Evolutionary conservation across 2,888 invertebrate species (phyloP).

Genomic region (Drosophila lutescens): DNA sequence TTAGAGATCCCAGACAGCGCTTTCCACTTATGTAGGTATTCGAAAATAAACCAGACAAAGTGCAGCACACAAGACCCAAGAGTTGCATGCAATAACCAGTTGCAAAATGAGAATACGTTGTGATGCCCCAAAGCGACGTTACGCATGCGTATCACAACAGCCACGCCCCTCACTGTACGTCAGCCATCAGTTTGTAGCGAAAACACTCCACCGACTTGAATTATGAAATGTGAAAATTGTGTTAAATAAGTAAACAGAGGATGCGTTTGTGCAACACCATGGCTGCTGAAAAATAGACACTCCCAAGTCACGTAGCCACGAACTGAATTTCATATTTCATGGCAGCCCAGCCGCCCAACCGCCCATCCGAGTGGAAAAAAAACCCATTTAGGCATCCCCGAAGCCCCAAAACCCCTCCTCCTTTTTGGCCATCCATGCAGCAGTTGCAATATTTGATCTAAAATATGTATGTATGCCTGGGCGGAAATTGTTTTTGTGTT

Average conservation of each 20-base stretch:
- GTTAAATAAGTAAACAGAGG: constrained; percentile 73
- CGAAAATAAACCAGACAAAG: not conserved
- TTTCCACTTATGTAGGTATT: constrained; percentile 61
- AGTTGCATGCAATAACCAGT: constrained; percentile 24
- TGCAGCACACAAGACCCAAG: constrained; percentile 22
- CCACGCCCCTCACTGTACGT: constrained; percentile 1
- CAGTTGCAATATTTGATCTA: constrained; percentile 51
- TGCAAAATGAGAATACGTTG: constrained; percentile 18
- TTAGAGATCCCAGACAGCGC: constrained; percentile 56
- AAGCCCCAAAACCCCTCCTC: not conserved
- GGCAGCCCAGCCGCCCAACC: constrained; percentile 20
- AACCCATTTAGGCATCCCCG: constrained; percentile 22
- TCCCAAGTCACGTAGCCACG: constrained; percentile 63
- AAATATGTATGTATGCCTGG: constrained; percentile 51
- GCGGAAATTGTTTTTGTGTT: constrained; percentile 66
- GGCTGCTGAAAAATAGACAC: constrained; percentile 25
- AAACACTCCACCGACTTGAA: constrained; percentile 37
- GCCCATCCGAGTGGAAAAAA: constrained; percentile 17
- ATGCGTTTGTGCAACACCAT: constrained; percentile 56
- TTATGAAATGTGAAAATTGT: constrained; percentile 75
- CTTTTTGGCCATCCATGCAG: constrained; percentile 4
- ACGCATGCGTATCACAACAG: constrained; percentile 67
- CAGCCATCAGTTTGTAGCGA: constrained; percentile 5
- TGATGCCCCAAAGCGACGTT: constrained; percentile 42
- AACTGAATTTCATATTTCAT: constrained; percentile 57